Conservation (phyloP, 2,888 invertebrate genomes). For the Argyra leucocephala region DNA sequence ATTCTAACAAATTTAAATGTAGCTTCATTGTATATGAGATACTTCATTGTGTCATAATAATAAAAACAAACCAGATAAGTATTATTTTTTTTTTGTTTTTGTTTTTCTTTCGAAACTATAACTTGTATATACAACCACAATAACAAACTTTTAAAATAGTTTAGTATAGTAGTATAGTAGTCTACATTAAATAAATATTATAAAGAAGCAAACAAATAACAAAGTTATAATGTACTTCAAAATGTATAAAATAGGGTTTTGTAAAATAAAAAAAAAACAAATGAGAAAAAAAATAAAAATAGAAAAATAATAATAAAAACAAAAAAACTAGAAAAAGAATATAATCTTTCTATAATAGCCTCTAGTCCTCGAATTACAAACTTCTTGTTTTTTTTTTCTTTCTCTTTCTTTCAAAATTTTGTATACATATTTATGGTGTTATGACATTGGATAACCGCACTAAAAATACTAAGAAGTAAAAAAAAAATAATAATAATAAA, state of each 20-base stretch:
- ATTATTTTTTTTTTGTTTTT: too few species aligned
- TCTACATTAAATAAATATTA: constrained; percentile 3
- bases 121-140: background rate
- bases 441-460: background rate
- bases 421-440: background rate
- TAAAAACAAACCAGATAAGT: too few species aligned
- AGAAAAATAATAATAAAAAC: too few species aligned
- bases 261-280: too few species aligned
- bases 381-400: background rate
- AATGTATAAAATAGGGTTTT: background rate
- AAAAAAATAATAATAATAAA: too few species aligned
- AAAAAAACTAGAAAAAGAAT: too few species aligned
- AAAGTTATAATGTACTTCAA: background rate
- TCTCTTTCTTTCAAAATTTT: background rate
- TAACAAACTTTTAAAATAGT: background rate
- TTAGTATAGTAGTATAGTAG: too few species aligned
- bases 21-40: too few species aligned
- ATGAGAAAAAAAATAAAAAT: too few species aligned
- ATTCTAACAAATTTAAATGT: too few species aligned
- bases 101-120: too few species aligned
- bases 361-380: background rate
- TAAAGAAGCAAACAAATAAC: background rate
- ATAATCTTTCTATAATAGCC: background rate
- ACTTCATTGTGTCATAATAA: too few species aligned
- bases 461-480: background rate